Evolutionary conservation across 2,888 invertebrate species (phyloP).

Genomic region (Apotomis turbidana): DNA sequence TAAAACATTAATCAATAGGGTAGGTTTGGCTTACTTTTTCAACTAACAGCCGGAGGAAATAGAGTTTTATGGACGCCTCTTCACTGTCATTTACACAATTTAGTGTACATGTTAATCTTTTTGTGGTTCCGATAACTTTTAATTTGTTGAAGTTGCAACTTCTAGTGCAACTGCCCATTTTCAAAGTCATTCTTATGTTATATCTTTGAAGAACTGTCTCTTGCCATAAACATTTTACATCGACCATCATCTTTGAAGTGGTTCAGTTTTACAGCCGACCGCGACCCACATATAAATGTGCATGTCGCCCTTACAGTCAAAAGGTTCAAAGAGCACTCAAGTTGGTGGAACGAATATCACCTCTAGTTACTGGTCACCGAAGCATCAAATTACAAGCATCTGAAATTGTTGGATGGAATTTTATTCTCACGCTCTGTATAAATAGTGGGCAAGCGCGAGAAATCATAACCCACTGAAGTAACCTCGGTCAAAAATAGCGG

Average conservation of each 20-base stretch:
- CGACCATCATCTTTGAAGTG: conserved; percentile 30
- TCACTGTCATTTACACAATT: too few relatives aligned
- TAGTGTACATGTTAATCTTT: too few relatives aligned
- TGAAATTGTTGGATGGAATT: background rate
- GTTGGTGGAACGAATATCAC: background rate
- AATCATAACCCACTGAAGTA: conserved; percentile 74
- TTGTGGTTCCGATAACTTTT: too few relatives aligned
- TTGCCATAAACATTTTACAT: conserved; percentile 12
- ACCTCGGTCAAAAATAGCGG: conserved; percentile 72
- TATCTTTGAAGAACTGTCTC: background rate
- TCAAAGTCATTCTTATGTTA: background rate
- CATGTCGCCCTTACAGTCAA: conserved; percentile 38
- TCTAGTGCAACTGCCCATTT: background rate
- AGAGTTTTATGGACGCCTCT: too few relatives aligned
- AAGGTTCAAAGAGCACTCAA: conserved; percentile 8
- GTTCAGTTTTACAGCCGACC: conserved; percentile 47
- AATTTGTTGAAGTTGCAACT: conserved; percentile 11
- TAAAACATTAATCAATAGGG: too few relatives aligned
- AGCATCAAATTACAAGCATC: background rate
- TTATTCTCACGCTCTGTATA: conserved; percentile 48
- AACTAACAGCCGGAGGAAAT: too few relatives aligned
- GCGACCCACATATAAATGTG: conserved; percentile 59
- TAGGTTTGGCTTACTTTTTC: too few relatives aligned
- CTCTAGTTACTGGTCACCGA: background rate
- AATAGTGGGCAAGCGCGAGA: conserved; percentile 65